phyloP scores from a whole-genome alignment of 2,113 vertebrate species.

The Prinia subflava region DNA sequence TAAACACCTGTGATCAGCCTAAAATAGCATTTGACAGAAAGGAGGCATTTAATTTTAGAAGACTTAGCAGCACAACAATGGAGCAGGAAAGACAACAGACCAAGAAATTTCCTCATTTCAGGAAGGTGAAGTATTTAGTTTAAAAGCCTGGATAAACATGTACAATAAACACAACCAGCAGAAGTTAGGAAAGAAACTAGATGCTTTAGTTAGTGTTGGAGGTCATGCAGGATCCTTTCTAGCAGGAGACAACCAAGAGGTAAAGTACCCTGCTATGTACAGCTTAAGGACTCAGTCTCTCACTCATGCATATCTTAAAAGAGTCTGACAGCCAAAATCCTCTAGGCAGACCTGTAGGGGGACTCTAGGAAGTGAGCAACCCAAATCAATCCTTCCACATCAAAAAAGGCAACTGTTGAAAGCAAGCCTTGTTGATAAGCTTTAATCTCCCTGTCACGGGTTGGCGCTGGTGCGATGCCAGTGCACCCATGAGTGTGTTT shows the following conservation, averaged over 20 bases:
- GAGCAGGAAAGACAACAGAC: not conserved
- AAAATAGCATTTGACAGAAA: not conserved
- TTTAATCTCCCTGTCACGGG: too few relatives aligned
- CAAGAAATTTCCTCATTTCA: not conserved
- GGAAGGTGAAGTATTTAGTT: not conserved
- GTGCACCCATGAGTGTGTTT: too few relatives aligned
- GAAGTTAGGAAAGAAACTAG: not conserved
- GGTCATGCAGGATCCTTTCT: not conserved
- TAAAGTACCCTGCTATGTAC: not conserved
- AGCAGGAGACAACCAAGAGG: not conserved
- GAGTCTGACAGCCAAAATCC: not conserved
- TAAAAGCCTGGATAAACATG: not conserved
- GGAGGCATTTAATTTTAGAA: not conserved
- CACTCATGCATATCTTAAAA: not conserved
- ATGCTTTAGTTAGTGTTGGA: not conserved
- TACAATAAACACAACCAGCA: not conserved
- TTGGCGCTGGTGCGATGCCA: too few relatives aligned
- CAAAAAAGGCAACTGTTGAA: not conserved
- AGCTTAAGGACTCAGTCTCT: not conserved
- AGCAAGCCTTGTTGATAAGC: not conserved
- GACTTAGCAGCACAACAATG: not conserved
- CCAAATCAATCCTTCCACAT: not conserved
- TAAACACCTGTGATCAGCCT: not conserved
- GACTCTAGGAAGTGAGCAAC: not conserved
- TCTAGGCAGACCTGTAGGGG: not conserved